Conservation (phyloP, 2,113 vertebrate species). For the Burhinus bistriatus region DNA sequence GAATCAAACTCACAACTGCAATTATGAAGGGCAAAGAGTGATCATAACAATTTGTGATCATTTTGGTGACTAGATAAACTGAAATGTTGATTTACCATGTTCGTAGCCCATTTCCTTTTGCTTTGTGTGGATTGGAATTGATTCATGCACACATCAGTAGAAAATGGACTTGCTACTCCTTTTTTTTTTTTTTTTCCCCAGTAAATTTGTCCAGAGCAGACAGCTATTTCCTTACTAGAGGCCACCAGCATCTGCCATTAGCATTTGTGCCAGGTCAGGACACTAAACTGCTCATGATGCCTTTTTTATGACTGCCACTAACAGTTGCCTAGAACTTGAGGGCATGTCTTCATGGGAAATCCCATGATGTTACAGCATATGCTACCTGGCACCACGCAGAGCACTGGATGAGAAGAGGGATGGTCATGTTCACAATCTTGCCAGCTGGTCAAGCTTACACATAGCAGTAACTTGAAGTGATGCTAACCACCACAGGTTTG, state of each 20-base stretch:
- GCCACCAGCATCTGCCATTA: background rate
- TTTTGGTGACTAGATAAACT: background rate
- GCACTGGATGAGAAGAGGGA: background rate
- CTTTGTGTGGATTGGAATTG: background rate
- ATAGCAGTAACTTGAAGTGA: background rate
- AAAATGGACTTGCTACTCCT: background rate
- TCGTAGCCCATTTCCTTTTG: background rate
- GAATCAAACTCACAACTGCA: background rate
- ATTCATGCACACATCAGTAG: background rate
- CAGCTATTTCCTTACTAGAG: background rate
- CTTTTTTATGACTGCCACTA: background rate
- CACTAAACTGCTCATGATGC: background rate
- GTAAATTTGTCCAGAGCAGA: background rate
- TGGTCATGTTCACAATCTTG: background rate
- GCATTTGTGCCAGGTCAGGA: background rate
- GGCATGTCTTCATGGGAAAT: background rate
- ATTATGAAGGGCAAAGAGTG: background rate
- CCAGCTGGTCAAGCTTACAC: background rate
- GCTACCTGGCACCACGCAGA: background rate
- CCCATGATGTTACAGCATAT: constrained; percentile 13
- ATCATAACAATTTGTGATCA: background rate
- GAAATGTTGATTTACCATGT: background rate
- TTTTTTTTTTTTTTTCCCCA: background rate
- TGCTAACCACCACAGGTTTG: background rate
- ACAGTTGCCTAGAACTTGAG: background rate